phyloP scores from a whole-genome alignment of 2,113 vertebrate species.

The Amazona guildingii region DNA sequence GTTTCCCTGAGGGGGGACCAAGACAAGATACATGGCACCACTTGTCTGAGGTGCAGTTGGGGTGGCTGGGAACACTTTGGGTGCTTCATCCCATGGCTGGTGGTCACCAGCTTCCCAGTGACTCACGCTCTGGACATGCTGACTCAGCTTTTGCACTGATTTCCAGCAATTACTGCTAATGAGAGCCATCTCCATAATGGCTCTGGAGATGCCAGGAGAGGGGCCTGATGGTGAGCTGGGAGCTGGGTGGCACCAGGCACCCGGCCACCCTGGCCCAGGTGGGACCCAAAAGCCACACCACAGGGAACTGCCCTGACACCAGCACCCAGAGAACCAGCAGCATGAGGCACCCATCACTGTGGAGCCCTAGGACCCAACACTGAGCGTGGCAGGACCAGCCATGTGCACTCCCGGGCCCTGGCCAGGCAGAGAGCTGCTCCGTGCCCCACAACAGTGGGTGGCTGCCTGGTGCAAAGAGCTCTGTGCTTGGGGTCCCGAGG shows the following conservation, averaged over 20 bases:
- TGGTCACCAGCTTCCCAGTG: background rate
- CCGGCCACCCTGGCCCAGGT: rapidly evolving
- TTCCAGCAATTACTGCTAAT: background rate
- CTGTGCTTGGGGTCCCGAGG: background rate
- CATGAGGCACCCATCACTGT: background rate
- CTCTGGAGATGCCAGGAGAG: background rate
- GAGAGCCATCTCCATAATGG: background rate
- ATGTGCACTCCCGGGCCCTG: rapidly evolving
- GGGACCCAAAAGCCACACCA: background rate
- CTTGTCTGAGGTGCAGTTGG: background rate
- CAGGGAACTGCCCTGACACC: background rate
- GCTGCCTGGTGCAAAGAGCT: background rate
- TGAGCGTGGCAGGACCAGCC: rapidly evolving
- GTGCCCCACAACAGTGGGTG: background rate
- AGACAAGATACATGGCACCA: rapidly evolving
- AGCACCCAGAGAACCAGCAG: rapidly evolving
- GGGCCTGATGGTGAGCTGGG: rapidly evolving
- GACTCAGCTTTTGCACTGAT: background rate
- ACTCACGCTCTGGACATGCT: background rate
- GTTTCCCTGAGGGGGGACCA: background rate
- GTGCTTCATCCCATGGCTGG: background rate
- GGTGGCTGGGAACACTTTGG: rapidly evolving
- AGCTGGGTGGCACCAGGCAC: background rate
- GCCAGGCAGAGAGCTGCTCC: background rate
- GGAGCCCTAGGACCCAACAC: background rate